Percentiles rank a stretch among this genome's conserved stretches.
Conservation (phyloP, 2,113 vertebrate species). For the Raja brachyura region DNA sequence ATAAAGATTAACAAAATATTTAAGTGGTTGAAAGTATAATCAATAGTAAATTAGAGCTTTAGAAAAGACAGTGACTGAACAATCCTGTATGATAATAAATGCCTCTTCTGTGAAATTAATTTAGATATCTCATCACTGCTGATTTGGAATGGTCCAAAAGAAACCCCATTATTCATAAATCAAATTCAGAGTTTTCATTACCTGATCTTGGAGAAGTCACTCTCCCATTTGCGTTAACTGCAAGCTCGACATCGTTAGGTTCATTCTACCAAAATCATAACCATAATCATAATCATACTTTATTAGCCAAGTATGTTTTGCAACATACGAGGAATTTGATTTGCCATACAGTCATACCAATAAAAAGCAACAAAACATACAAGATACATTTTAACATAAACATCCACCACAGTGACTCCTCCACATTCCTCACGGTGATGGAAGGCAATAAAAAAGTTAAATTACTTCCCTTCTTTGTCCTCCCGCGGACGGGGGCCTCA, state of each 20-base stretch:
- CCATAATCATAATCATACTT: too few species aligned
- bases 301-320: too few species aligned
- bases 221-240: constrained; percentile 53
- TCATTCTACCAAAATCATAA: constrained; percentile 47
- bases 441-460: too few species aligned
- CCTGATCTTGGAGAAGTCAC: constrained; percentile 44
- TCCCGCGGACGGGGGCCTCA: too few species aligned
- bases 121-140: not conserved
- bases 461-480: too few species aligned
- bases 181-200: not conserved
- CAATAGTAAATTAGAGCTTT: not conserved
- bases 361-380: too few species aligned
- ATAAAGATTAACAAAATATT: not conserved
- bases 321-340: too few species aligned
- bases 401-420: too few species aligned
- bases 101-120: not conserved
- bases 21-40: not conserved
- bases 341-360: too few species aligned
- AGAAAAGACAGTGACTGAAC: not conserved
- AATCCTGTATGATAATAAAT: not conserved
- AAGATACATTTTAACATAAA: too few species aligned
- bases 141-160: not conserved
- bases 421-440: too few species aligned
- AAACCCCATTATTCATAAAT: too few species aligned
- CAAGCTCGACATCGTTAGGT: constrained; percentile 52